These are phyloP conservation scores for Malurus splendens DNA, from an alignment of 2,797 vertebrate species.

Conservation along the genomic window DNA sequence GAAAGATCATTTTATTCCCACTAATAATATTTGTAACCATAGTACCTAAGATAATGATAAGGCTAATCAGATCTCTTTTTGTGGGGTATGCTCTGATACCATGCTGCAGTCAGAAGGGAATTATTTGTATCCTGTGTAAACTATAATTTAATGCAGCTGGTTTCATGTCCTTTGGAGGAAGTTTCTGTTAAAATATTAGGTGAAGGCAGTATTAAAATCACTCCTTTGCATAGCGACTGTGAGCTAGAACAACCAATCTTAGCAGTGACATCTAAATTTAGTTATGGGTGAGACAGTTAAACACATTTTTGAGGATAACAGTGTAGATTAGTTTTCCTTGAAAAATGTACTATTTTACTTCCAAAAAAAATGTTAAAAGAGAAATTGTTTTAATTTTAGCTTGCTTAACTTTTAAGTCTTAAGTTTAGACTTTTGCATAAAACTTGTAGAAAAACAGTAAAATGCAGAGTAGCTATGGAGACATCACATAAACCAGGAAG, in stretches of 20 bases:
- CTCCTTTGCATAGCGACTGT: background rate
- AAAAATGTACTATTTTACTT: background rate
- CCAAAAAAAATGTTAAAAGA: background rate
- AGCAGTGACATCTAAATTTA: background rate
- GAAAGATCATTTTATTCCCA: background rate
- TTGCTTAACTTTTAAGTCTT: background rate
- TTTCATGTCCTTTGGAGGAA: background rate
- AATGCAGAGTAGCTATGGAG: background rate
- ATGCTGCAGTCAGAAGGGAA: background rate
- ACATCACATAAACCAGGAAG: background rate
- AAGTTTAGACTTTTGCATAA: constrained; percentile 21
- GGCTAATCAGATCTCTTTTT: constrained; percentile 18
- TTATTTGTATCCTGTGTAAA: background rate
- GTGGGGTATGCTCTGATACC: background rate
- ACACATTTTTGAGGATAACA: background rate
- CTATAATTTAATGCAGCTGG: background rate
- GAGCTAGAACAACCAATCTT: background rate
- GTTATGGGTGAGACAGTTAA: background rate
- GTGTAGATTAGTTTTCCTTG: background rate
- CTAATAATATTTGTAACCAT: constrained; percentile 22
- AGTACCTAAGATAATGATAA: background rate
- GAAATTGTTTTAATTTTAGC: constrained; percentile 29
- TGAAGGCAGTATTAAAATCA: background rate
- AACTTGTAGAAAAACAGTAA: background rate
- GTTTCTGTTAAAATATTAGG: background rate